Conservation (phyloP, 2,113 vertebrate genomes). For the Propithecus coquereli region DNA sequence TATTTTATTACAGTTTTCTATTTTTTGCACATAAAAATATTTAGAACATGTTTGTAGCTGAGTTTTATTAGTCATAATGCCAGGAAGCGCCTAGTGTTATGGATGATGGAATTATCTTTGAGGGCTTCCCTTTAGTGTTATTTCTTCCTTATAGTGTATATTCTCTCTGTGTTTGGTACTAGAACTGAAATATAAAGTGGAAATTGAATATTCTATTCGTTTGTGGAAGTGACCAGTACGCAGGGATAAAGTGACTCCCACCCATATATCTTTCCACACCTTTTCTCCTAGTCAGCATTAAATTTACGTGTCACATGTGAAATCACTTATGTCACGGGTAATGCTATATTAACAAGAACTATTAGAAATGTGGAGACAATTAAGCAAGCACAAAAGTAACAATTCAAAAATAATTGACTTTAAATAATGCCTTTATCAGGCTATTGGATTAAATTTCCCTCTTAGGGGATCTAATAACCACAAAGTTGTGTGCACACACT, state of each 20-base stretch:
- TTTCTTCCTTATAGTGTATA: constrained; percentile 55
- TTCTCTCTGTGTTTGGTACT: constrained; percentile 7
- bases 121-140: constrained; percentile 77
- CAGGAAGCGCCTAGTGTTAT: constrained; percentile 70
- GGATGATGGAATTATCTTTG: constrained; percentile 77
- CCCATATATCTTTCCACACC: not conserved
- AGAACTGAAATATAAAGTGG: constrained; percentile 63
- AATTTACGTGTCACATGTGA: not conserved
- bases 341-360: constrained; percentile 12
- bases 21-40: constrained; percentile 75
- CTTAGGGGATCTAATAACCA: not conserved
- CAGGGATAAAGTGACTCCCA: not conserved
- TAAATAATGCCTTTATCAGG: constrained; percentile 1
- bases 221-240: constrained; percentile 34
- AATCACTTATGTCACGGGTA: not conserved
- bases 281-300: not conserved
- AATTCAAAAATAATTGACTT: not conserved
- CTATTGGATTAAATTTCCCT: constrained; percentile 7
- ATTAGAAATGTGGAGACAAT: not conserved
- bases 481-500: not conserved
- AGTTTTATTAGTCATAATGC: constrained; percentile 61
- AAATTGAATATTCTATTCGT: constrained; percentile 52
- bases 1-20: constrained; percentile 70
- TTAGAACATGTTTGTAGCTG: constrained; percentile 71
- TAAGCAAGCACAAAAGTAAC: not conserved